phyloP scores from a whole-genome alignment of 2,888 invertebrate species.

The Leptinotarsa peninsularis region DNA sequence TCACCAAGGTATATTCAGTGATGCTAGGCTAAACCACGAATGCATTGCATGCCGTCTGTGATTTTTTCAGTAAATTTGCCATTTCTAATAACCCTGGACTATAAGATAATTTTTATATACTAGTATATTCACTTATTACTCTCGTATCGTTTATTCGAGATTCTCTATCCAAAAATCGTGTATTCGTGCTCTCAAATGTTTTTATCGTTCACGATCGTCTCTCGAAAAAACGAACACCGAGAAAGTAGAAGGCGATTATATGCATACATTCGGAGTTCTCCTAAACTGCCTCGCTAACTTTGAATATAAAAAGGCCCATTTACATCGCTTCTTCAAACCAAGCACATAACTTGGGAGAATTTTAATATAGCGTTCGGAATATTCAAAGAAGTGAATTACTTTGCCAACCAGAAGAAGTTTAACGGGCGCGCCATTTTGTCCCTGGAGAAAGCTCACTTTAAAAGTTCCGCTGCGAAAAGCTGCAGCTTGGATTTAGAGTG shows the following conservation, averaged over 20 bases:
- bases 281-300: slow-evolving; percentile 40
- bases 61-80: no score
- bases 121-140: background rate
- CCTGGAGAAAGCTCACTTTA: slow-evolving; percentile 63
- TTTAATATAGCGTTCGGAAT: slow-evolving; percentile 59
- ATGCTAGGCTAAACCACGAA: no score
- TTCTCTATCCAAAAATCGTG: slow-evolving; percentile 23
- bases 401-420: slow-evolving; percentile 47
- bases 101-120: background rate
- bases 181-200: slow-evolving; percentile 6
- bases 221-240: slow-evolving; percentile 16
- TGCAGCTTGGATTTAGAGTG: slow-evolving; percentile 51
- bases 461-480: slow-evolving; percentile 54
- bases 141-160: slow-evolving; percentile 21
- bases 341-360: slow-evolving; percentile 53
- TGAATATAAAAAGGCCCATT: slow-evolving; percentile 61
- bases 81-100: no score
- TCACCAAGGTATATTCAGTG: no score
- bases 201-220: slow-evolving; percentile 31
- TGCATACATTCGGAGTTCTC: slow-evolving; percentile 33
- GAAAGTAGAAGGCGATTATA: slow-evolving; percentile 26
- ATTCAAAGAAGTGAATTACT: slow-evolving; percentile 62
- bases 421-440: slow-evolving; percentile 62
- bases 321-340: slow-evolving; percentile 57
- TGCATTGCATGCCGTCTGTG: no score